These are phyloP conservation scores for Sarcophaga caerulescens DNA, from an alignment of 2,888 invertebrate species.

Conservation along the genomic window DNA sequence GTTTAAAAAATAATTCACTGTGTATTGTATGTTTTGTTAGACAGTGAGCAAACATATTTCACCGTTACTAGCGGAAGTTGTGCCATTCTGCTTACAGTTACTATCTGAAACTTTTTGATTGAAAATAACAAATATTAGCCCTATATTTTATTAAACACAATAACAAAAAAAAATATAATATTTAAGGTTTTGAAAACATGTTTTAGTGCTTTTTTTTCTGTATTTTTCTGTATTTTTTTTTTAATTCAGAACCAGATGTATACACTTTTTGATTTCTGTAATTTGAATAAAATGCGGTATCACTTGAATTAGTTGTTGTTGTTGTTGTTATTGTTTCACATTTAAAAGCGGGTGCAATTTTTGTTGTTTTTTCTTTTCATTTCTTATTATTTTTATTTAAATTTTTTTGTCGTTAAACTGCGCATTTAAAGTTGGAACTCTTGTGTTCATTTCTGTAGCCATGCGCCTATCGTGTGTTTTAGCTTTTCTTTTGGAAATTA, in stretches of 20 bases:
- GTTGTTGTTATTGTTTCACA: conserved; percentile 17
- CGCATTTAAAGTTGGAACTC: conserved; percentile 22
- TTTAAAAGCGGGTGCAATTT: conserved; percentile 28
- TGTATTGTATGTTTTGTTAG: background rate
- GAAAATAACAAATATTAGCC: too few species aligned
- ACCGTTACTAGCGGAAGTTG: too few species aligned
- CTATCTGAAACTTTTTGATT: too few species aligned
- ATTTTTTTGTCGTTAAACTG: background rate
- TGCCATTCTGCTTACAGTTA: too few species aligned
- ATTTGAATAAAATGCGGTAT: conserved; percentile 78
- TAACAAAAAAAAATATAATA: too few species aligned
- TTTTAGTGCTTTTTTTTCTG: too few species aligned
- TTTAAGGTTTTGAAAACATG: too few species aligned
- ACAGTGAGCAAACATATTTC: too few species aligned
- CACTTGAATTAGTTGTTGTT: conserved; percentile 70
- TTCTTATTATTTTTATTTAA: conserved; percentile 14
- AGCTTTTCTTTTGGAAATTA: background rate
- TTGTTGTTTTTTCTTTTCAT: conserved; percentile 22
- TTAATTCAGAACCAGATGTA: background rate
- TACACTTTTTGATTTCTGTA: conserved; percentile 4
- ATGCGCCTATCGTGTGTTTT: background rate
- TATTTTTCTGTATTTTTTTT: background rate
- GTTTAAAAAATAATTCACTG: background rate
- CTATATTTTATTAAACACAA: too few species aligned
- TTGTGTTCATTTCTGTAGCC: background rate